Base-by-base conservation (phyloP, 2,113 vertebrate species). In the Apodemus speciosus region DNA sequence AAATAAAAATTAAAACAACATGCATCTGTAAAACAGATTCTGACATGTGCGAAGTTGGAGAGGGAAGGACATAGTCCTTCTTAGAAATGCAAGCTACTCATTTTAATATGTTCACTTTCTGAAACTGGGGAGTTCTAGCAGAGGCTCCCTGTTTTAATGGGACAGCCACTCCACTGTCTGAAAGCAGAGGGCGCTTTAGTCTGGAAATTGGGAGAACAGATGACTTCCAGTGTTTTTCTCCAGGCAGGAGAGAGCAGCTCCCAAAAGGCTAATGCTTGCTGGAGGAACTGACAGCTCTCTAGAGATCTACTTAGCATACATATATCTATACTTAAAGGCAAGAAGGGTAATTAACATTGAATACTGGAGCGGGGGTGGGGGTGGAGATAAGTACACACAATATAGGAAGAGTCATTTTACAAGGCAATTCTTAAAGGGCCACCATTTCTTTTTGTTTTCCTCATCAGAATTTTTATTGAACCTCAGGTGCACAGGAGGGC, bases 251-350 rank as follows among this genome's bases (percentile, higher is more conserved):
- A 62, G 20, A 2, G 32, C 77, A 89, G 79, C 30, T 96, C 46
- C 68, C 89, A 90, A 95, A 92, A 92, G 89, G n/a, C 81, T 79
- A 72, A 91, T 58, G 56, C 75, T 94, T 89, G 85, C 53, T 90
- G 38, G n/a, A 85, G 72, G 53, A 87, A 96, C 30, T 88, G 75
- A 62, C 66, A 93, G 30, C 75, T 80, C 84, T 75, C 92, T 71
- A 49, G 89, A 88, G 77, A 90, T 58, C 68, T 49, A 80, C 71
- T 43, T 92, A 84, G 43, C 90, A 46, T 6, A 32, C 3, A 58
- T 30, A 71, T 14, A 11, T 21, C 25, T 51, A 10, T 40, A 49
- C 92, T 72, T 89, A 84, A 93, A 93, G n/a, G 43, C 66, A 94
- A 91, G 21, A 25, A 81, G 32, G n/a, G 10, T 71, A 81, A 89